These are phyloP conservation scores for Pelecanoides urinatrix DNA, from an alignment of 2,113 vertebrate genomes.

Conservation along the genomic window DNA sequence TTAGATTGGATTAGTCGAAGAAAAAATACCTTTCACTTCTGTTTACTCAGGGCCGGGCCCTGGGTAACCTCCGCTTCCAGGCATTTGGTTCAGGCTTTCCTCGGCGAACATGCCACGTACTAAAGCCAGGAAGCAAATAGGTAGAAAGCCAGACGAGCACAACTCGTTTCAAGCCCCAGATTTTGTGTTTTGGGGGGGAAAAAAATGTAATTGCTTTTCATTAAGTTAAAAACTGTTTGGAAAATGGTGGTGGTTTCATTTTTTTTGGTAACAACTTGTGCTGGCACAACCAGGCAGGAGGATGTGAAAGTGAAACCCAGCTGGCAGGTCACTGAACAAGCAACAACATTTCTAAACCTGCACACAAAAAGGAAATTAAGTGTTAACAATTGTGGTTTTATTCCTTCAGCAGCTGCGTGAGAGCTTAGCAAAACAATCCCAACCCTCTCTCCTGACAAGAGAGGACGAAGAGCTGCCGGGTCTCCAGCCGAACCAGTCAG, in stretches of 20 bases:
- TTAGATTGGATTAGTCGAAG: neutral
- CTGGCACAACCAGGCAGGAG: neutral
- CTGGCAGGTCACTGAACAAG: neutral
- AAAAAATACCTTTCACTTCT: neutral
- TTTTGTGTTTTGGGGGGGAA: neutral
- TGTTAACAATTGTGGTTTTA: neutral
- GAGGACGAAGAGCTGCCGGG: neutral
- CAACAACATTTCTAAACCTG: neutral
- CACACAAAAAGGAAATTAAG: neutral
- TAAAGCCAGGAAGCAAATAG: neutral
- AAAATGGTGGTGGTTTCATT: neutral
- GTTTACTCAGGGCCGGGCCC: neutral
- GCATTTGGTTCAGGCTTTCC: neutral
- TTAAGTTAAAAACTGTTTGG: neutral
- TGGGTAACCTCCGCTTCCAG: neutral
- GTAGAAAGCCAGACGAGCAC: neutral
- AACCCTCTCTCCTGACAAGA: neutral
- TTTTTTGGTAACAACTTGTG: neutral
- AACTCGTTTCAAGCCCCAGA: neutral
- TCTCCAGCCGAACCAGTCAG: rapidly evolving
- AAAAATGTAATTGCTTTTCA: neutral
- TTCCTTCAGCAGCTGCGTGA: neutral
- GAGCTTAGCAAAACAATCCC: neutral
- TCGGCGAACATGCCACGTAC: neutral
- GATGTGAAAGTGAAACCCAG: neutral